Conservation (phyloP, 2,888 invertebrate genomes). For the Saturnia pavonia region DNA sequence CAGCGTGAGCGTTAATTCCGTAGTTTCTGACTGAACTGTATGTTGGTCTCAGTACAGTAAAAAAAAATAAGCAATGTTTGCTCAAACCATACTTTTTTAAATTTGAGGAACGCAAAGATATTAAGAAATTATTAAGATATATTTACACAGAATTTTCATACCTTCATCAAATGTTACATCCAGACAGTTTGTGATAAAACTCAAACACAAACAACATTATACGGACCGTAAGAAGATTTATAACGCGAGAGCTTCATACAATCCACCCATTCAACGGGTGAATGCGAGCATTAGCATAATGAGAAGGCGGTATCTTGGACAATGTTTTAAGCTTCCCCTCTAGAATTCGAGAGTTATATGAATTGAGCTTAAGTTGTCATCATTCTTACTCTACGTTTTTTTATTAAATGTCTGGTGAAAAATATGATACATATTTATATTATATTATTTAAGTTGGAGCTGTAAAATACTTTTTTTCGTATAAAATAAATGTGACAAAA, state of each 20-base stretch:
- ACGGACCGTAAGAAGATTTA: constrained; percentile 43
- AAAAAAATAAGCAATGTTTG: no score
- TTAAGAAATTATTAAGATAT: neutral
- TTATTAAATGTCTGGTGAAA: neutral
- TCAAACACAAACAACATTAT: constrained; percentile 25
- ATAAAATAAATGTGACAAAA: neutral
- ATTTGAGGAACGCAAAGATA: neutral
- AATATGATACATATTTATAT: neutral
- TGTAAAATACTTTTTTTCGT: neutral
- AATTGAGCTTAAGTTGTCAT: neutral
- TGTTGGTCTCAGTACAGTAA: no score
- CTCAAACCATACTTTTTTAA: no score
- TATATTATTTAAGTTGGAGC: neutral
- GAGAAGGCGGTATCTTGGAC: constrained; percentile 47
- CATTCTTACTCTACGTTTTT: neutral
- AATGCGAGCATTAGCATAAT: constrained; percentile 64
- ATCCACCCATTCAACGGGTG: constrained; percentile 42
- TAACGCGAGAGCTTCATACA: constrained; percentile 42
- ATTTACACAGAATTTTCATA: neutral
- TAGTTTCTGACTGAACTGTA: no score
- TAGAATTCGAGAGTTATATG: constrained; percentile 17
- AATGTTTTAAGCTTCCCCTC: constrained; percentile 49
- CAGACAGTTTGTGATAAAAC: neutral
- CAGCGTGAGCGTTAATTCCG: no score
- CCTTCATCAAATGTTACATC: constrained; percentile 1